Conservation (phyloP, 2,888 invertebrate genomes). For the Chrysolina haemoptera region DNA sequence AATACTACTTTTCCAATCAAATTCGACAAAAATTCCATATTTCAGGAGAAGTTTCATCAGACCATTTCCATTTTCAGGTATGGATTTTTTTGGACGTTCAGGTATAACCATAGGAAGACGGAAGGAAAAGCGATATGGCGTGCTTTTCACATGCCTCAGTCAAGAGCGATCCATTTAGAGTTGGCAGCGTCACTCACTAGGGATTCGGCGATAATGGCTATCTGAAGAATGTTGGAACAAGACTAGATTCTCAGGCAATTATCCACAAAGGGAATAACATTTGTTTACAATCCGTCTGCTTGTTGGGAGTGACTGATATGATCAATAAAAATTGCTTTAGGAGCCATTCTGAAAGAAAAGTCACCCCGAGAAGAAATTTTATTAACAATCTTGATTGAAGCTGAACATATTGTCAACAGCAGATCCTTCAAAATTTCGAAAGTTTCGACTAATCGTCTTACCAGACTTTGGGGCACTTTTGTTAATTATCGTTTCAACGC, state of each 20-base stretch:
- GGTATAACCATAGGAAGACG: not conserved
- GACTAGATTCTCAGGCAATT: not conserved
- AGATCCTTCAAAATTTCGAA: no score
- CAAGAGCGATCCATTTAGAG: conserved; percentile 1
- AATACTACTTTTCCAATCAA: not conserved
- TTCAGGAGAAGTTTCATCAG: not conserved
- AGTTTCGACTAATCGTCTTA: no score
- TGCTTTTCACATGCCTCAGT: not conserved
- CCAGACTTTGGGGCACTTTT: no score
- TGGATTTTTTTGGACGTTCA: not conserved
- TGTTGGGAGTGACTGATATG: not conserved
- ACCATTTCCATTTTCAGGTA: not conserved
- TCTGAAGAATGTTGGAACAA: not conserved
- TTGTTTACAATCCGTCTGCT: conserved; percentile 1
- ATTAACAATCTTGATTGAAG: not conserved
- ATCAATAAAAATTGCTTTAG: not conserved
- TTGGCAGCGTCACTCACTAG: not conserved
- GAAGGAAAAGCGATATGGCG: not conserved
- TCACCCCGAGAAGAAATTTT: not conserved
- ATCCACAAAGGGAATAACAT: not conserved
- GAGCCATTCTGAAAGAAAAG: not conserved
- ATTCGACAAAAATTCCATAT: not conserved
- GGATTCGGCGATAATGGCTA: not conserved
- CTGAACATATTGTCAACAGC: no score
- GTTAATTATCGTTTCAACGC: no score